These are phyloP conservation scores for Neelides folsomi DNA, from an alignment of 2,888 invertebrate species.

Conservation along the genomic window DNA sequence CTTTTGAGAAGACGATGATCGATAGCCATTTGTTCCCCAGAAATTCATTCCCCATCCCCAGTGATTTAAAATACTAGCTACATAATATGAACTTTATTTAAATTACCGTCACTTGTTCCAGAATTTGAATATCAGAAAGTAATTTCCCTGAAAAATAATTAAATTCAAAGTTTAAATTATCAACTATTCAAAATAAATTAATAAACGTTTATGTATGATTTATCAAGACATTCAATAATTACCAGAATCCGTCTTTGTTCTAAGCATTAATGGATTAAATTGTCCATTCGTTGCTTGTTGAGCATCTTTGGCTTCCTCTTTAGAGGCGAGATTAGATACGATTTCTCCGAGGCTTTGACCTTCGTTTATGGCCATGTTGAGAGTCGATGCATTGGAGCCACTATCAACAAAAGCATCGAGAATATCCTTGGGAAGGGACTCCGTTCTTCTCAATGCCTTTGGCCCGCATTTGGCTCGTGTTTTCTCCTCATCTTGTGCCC, in stretches of 20 bases:
- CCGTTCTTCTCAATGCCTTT: constrained; percentile 44
- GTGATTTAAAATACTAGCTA: too few relatives aligned
- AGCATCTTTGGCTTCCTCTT: constrained; percentile 21
- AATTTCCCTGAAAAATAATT: constrained; percentile 11
- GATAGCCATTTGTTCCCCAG: too few relatives aligned
- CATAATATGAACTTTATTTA: too few relatives aligned
- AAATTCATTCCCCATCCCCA: too few relatives aligned
- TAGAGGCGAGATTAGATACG: constrained; percentile 20
- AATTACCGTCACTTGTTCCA: constrained; percentile 59
- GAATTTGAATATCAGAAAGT: constrained; percentile 51
- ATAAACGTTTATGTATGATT: too few relatives aligned
- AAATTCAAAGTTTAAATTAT: too few relatives aligned
- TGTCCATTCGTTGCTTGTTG: constrained; percentile 16
- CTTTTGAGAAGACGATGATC: too few relatives aligned
- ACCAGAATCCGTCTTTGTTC: constrained; percentile 73
- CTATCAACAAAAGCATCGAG: constrained; percentile 36
- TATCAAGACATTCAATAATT: constrained; percentile 44
- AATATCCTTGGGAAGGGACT: constrained; percentile 29
- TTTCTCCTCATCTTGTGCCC: constrained; percentile 51
- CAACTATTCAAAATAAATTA: too few relatives aligned
- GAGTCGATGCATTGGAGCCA: constrained; percentile 32
- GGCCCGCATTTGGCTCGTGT: constrained; percentile 50
- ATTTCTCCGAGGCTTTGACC: constrained; percentile 12
- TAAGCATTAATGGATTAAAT: constrained; percentile 46
- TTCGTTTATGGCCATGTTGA: constrained; percentile 9